phyloP scores from a whole-genome alignment of 2,113 vertebrate species.

The Daubentonia madagascariensis region DNA sequence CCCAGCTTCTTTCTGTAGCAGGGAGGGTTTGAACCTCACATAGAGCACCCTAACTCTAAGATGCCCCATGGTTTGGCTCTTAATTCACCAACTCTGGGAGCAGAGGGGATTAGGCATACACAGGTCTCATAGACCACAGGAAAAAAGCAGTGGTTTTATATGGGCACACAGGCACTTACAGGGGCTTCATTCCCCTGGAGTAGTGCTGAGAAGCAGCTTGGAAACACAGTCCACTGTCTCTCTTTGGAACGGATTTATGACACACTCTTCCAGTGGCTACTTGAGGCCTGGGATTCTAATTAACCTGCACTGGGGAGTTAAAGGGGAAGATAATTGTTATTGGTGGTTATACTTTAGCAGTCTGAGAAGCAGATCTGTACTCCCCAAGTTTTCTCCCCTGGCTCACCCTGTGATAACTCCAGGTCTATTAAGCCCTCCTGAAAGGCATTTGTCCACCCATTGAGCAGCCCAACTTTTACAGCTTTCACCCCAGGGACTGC shows the following conservation, averaged over 20 bases:
- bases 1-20: neutral
- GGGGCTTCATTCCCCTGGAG: neutral
- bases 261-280: neutral
- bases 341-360: neutral
- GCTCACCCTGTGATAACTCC: neutral
- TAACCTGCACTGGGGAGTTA: neutral
- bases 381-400: neutral
- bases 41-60: neutral
- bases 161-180: neutral
- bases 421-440: neutral
- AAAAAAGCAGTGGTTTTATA: neutral
- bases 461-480: neutral
- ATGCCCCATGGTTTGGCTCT: neutral
- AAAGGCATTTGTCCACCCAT: neutral
- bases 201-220: neutral
- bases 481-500: neutral
- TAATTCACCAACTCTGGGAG: neutral
- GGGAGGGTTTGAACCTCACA: neutral
- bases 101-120: neutral
- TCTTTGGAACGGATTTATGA: neutral
- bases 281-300: neutral
- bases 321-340: neutral
- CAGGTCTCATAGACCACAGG: neutral
- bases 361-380: neutral
- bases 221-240: neutral